phyloP scores from a whole-genome alignment of 2,113 vertebrate species.

The Apodemus sylvaticus region DNA sequence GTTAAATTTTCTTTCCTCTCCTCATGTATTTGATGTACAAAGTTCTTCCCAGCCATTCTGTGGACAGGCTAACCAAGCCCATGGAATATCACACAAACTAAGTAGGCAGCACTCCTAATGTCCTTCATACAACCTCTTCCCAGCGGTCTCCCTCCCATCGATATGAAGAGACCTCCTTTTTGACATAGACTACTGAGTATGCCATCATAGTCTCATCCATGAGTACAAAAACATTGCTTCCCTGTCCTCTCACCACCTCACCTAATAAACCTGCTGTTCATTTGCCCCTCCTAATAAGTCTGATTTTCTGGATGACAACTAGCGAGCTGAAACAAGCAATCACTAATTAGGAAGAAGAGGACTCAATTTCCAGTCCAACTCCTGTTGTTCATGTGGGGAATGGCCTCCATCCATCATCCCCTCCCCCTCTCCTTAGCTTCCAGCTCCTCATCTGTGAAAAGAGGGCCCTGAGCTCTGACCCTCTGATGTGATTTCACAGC shows the following conservation, averaged over 20 bases:
- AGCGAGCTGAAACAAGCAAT: not conserved
- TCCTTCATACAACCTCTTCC: not conserved
- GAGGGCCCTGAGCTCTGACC: not conserved
- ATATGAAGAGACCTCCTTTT: not conserved
- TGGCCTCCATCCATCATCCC: not conserved
- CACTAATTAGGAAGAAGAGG: not conserved
- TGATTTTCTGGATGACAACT: not conserved
- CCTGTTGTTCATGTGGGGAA: not conserved
- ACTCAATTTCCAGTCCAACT: not conserved
- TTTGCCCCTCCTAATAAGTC: not conserved
- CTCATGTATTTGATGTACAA: not conserved
- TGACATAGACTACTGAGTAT: not conserved
- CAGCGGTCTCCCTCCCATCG: not conserved
- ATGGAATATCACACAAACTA: not conserved
- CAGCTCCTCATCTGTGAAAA: conserved; percentile 38
- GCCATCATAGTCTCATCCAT: not conserved
- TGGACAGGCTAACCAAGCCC: not conserved
- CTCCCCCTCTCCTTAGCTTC: not conserved
- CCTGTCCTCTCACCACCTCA: not conserved
- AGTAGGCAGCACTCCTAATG: not conserved
- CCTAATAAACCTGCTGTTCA: not conserved
- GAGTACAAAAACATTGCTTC: not conserved
- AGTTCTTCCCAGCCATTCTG: not conserved
- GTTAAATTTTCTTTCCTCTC: not conserved
- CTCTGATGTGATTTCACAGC: conserved; percentile 53